These are phyloP conservation scores for Sphecodes monilicornis DNA, from an alignment of 2,888 invertebrate genomes.

Conservation along the genomic window DNA sequence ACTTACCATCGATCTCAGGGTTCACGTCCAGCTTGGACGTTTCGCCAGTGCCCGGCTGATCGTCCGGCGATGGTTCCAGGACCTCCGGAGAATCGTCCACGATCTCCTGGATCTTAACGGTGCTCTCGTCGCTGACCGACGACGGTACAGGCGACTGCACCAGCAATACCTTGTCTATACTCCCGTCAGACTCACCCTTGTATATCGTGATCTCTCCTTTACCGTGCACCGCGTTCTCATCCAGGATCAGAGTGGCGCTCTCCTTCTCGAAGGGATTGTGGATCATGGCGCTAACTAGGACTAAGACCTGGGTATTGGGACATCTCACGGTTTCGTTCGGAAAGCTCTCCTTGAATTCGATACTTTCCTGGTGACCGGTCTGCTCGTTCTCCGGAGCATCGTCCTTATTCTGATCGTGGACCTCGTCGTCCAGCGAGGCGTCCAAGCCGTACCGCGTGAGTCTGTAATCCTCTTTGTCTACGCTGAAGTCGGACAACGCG, in stretches of 20 bases:
- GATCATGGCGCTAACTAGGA: conserved; percentile 57
- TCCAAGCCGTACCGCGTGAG: conserved; percentile 60
- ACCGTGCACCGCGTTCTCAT: conserved; percentile 44
- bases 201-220: conserved; percentile 56
- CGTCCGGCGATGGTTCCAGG: conserved; percentile 21
- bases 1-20: conserved; percentile 81
- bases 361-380: conserved; percentile 11
- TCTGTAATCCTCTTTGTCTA: conserved; percentile 67
- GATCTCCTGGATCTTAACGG: conserved; percentile 49
- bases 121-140: conserved; percentile 49
- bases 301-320: conserved; percentile 49
- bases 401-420: conserved; percentile 8
- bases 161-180: conserved; percentile 49
- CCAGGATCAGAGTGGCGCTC: conserved; percentile 39
- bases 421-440: conserved; percentile 41
- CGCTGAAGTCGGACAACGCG: conserved; percentile 67
- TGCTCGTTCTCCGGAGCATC: conserved; percentile 12
- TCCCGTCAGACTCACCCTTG: conserved; percentile 49
- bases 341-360: conserved; percentile 23
- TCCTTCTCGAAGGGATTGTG: conserved; percentile 56
- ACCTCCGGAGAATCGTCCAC: conserved; percentile 26
- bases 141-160: conserved; percentile 55
- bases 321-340: conserved; percentile 32
- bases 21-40: conserved; percentile 52
- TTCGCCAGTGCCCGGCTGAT: conserved; percentile 7